Percentiles rank a stretch among this genome's conserved stretches.
These are phyloP conservation scores for Actinemys pallida DNA, from an alignment of 2,113 vertebrate species.

Conservation along the genomic window DNA sequence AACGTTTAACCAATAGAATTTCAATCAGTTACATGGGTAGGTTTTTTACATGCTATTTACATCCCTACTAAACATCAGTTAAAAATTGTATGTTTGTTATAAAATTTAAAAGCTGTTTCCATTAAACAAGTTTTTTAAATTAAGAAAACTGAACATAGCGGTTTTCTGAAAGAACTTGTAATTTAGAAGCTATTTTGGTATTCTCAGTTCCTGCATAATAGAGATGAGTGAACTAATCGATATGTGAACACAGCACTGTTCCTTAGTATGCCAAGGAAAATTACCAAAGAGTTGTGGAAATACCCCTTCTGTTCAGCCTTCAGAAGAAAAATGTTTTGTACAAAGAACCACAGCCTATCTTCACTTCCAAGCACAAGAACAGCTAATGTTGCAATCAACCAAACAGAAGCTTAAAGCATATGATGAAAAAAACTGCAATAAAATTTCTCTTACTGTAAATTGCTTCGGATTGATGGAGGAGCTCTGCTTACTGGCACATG, in stretches of 20 bases:
- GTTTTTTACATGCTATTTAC: not conserved
- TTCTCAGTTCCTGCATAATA: not conserved
- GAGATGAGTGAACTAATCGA: not conserved
- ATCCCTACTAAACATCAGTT: not conserved
- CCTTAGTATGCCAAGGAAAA: not conserved
- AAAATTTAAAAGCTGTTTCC: not conserved
- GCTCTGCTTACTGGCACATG: not conserved
- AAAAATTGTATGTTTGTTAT: not conserved
- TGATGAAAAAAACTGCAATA: not conserved
- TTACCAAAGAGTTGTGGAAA: not conserved
- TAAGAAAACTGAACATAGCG: not conserved
- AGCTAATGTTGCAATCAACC: not conserved
- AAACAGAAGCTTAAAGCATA: not conserved
- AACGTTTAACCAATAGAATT: too few species aligned
- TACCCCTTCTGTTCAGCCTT: not conserved
- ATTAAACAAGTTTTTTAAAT: not conserved
- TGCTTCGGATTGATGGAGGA: not conserved
- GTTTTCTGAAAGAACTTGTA: not conserved
- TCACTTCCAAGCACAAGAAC: not conserved
- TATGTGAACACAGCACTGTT: not conserved
- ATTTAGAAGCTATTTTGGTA: not conserved
- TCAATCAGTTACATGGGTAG: too few species aligned
- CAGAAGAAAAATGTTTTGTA: not conserved
- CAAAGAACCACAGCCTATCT: not conserved
- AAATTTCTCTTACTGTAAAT: not conserved